Base-by-base conservation (phyloP, 2,888 invertebrate species). In the Chesias legatella region DNA sequence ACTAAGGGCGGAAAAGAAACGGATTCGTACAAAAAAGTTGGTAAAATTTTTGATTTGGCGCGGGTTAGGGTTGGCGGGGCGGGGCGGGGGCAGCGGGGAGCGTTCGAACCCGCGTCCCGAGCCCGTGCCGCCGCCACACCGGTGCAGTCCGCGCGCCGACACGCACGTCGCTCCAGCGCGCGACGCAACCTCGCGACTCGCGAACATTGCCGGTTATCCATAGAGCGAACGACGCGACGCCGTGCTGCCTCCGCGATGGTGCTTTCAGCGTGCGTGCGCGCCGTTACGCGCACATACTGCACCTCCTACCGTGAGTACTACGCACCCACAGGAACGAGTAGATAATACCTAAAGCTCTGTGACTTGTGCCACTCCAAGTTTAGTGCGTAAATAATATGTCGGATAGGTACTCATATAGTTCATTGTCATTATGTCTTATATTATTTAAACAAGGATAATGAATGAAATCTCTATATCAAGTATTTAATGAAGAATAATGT, bases 1-100 rank as follows among this genome's bases (percentile, higher is more conserved):
- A 83, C 84, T 77, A 84, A 80, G 84, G 85, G 85, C 77, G 83
- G 82, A 84, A 88, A 86, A 88, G 85, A 79, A 85, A 84, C 83
- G 82, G 84, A 86, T 85, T 88, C 69, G 61, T 53, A 79, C 64
- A 85, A 86, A 86, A 84, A 86, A 84, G 78, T 79, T 69, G 62
- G 38, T 46, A 55, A 68, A 77, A 76, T 71, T 65, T 80, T 78
- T 76, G 82, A 86, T 85, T 82, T 81, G 72, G 24, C 41, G 32
- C 35, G 39, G 21, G 39, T 27, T 38, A 43, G 43, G 17, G 30
- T 22, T 11, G 38, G 48, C 54, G 43, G 40, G 39, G 44, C 50
- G 47, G 32, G 45, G 37, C 51, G 43, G 45, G 31, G 29, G 27
- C 34, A n/a, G n/a, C 37, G 36, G 42, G 35, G 34, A 45, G 35